Evolutionary conservation across 1,140 invertebrate genomes (phyloP).

Genomic region (Drosophila arizonae): DNA sequence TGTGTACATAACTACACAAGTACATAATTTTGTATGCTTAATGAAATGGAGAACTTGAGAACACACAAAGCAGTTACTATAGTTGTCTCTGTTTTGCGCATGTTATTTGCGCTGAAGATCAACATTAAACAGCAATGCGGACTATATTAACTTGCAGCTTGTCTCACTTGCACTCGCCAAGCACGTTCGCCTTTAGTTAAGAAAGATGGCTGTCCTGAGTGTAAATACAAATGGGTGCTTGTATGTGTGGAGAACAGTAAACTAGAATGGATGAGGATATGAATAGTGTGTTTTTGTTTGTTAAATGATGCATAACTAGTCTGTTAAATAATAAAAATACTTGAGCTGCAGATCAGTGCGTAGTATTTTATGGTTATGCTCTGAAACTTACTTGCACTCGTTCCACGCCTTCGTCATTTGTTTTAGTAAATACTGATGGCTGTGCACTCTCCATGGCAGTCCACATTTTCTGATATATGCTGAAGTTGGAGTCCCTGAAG

Average conservation of each 20-base stretch:
- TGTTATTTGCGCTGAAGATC: background rate
- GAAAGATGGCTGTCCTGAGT: no score
- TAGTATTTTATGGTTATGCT: background rate
- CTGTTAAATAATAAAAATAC: no score
- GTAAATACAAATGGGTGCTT: background rate
- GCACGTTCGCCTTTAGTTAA: no score
- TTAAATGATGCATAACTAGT: no score
- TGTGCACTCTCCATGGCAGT: conserved; percentile 89
- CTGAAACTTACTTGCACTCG: conserved; percentile 84
- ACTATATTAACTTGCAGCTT: background rate
- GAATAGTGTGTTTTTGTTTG: background rate
- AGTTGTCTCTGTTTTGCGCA: background rate
- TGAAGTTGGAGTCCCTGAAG: conserved; percentile 84
- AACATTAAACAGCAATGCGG: no score
- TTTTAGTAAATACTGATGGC: conserved; percentile 90
- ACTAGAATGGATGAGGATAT: no score
- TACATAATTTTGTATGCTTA: no score
- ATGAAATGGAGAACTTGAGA: background rate
- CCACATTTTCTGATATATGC: conserved; percentile 85
- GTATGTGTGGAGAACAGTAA: background rate
- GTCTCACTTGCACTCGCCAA: background rate
- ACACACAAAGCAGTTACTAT: background rate
- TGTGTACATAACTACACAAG: no score
- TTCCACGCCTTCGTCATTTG: conserved; percentile 91
- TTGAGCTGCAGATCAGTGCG: no score